These are phyloP conservation scores for Drosophila neoperkinsi DNA, from an alignment of 2,888 invertebrate genomes.

Conservation along the genomic window DNA sequence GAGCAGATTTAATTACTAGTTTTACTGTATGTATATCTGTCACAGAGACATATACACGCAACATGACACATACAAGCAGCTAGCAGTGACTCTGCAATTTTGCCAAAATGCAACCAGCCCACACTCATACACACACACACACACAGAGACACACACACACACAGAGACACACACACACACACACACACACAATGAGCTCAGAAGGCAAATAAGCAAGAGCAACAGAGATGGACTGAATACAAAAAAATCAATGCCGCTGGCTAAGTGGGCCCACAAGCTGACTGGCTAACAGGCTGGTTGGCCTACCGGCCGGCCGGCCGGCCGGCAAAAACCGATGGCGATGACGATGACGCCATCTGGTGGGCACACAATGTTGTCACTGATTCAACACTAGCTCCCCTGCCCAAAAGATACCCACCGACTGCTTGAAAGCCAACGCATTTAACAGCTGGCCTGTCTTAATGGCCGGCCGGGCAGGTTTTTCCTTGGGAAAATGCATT, in stretches of 20 bases:
- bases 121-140: conserved; percentile 23
- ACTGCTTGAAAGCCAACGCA: conserved; percentile 46
- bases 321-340: conserved; percentile 46
- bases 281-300: conserved; percentile 2
- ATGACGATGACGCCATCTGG: conserved; percentile 71
- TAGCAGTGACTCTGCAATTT: conserved; percentile 51
- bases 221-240: conserved; percentile 9
- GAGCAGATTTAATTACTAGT: conserved; percentile 32
- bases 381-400: conserved; percentile 44
- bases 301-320: conserved; percentile 1
- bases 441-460: conserved; percentile 58
- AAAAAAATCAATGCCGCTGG: conserved; percentile 44
- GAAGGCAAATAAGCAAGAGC: conserved; percentile 4
- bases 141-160: conserved; percentile 23
- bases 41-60: conserved; percentile 12
- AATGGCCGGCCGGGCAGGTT: conserved; percentile 56
- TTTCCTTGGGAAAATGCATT: conserved; percentile 73
- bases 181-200: conserved; percentile 1
- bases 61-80: conserved; percentile 10
- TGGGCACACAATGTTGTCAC: conserved; percentile 59
- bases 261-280: conserved; percentile 42
- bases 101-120: conserved; percentile 48
- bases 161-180: conserved; percentile 1
- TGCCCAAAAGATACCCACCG: conserved; percentile 10
- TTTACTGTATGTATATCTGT: conserved; percentile 1